These are phyloP conservation scores for Stictocephala bisonia DNA, from an alignment of 2,888 invertebrate genomes.

Conservation along the genomic window DNA sequence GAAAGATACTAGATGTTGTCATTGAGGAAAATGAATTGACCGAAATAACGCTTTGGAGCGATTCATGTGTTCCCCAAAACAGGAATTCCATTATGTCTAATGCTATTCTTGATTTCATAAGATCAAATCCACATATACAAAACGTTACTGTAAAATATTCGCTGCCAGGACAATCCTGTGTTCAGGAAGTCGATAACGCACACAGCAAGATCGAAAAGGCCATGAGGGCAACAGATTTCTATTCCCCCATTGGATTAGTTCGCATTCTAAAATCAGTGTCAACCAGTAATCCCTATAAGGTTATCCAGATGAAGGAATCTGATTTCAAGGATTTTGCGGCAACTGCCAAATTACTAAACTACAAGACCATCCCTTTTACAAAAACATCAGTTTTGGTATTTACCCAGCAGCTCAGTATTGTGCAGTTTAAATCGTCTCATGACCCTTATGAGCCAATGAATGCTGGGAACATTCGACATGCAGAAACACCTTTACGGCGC, in stretches of 20 bases:
- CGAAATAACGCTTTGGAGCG: constrained; percentile 8
- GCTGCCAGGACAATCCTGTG: constrained; percentile 40
- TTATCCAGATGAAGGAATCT: constrained; percentile 32
- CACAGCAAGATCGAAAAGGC: constrained; percentile 20
- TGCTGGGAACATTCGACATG: constrained; percentile 4
- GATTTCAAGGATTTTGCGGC: constrained; percentile 37
- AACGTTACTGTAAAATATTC: constrained; percentile 26
- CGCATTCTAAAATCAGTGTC: constrained; percentile 4
- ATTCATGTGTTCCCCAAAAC: constrained; percentile 39
- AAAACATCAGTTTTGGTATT: constrained; percentile 10
- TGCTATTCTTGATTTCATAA: constrained; percentile 31
- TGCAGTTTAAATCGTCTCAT: constrained; percentile 27
- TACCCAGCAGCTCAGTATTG: constrained; percentile 18
- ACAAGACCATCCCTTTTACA: constrained; percentile 30
- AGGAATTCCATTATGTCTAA: constrained; percentile 30
- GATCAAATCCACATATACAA: constrained; percentile 1
- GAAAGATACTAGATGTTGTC: constrained; percentile 29
- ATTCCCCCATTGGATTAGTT: constrained; percentile 36
- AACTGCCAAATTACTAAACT: constrained; percentile 41
- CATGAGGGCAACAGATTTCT: constrained; percentile 38
- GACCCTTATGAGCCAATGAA: constrained; percentile 24
- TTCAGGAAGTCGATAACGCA: constrained; percentile 30
- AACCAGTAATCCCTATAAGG: constrained; percentile 25
- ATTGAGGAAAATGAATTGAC: constrained; percentile 39
- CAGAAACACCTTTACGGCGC: constrained; percentile 4